These are phyloP conservation scores for Acronicta alni DNA, from an alignment of 2,888 invertebrate genomes.

Conservation along the genomic window DNA sequence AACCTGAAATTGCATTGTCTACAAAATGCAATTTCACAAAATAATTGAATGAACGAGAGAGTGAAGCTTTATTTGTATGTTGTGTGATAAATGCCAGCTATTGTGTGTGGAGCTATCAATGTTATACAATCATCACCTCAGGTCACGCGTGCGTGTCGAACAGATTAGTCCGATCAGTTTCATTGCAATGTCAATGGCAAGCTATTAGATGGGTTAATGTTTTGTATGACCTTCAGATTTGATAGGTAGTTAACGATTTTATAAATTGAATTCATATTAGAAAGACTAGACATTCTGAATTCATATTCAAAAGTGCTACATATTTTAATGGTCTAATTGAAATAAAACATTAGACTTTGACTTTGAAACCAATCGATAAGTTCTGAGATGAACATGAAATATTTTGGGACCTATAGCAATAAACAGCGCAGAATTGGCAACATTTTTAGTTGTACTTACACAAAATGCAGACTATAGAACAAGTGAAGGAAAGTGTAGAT, in stretches of 20 bases:
- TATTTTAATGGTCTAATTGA: no score
- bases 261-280: no score
- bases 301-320: no score
- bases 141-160: slow-evolving; percentile 35
- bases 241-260: no score
- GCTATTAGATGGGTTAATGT: slow-evolving; percentile 2
- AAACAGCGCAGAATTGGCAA: no score
- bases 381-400: neutral
- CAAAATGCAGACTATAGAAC: no score
- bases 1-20: neutral
- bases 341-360: no score
- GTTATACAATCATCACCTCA: slow-evolving; percentile 29
- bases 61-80: slow-evolving; percentile 11
- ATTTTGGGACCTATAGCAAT: neutral
- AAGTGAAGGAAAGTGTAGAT: no score
- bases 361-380: no score
- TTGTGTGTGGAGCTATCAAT: slow-evolving; percentile 36
- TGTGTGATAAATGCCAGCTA: slow-evolving; percentile 36
- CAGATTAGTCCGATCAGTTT: slow-evolving; percentile 28
- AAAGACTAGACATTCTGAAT: no score
- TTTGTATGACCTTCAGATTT: slow-evolving; percentile 12
- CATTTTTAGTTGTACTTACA: no score
- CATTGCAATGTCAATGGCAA: slow-evolving; percentile 43
- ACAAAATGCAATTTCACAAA: slow-evolving; percentile 10
- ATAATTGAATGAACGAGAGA: slow-evolving; percentile 4